phyloP scores from a whole-genome alignment of 2,113 vertebrate species.

The Nansenia antarctica region DNA sequence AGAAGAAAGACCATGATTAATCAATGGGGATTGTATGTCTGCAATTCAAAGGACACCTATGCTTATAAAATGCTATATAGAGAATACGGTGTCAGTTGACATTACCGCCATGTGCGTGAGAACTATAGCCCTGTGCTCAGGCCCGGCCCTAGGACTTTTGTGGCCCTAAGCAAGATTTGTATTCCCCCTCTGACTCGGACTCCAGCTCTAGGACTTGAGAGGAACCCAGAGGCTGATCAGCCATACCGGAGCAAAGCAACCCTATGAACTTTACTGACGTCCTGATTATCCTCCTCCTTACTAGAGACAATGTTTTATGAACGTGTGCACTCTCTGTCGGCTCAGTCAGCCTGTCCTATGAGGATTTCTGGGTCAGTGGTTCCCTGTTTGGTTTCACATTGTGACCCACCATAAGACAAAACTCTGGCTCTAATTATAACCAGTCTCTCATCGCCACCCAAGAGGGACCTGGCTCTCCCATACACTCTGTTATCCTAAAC shows the following conservation, averaged over 20 bases:
- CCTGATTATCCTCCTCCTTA: too few species aligned
- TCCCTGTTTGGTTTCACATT: constrained; percentile 47
- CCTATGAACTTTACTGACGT: too few species aligned
- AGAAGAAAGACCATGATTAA: constrained; percentile 23
- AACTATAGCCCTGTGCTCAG: constrained; percentile 30
- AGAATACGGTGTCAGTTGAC: constrained; percentile 53
- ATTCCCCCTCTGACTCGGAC: constrained; percentile 24
- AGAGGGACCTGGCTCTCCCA: too few species aligned
- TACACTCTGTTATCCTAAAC: too few species aligned
- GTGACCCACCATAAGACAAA: constrained; percentile 45
- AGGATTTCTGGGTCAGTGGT: constrained; percentile 33
- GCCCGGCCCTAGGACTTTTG: constrained; percentile 17
- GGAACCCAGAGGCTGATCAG: not conserved
- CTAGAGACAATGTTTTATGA: not conserved
- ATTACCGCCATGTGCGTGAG: too few species aligned
- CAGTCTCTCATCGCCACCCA: too few species aligned
- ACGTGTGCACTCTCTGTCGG: not conserved
- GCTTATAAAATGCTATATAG: constrained; percentile 40
- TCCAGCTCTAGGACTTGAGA: not conserved
- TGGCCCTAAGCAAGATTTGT: constrained; percentile 23
- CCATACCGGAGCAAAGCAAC: not conserved
- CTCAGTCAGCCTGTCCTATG: not conserved
- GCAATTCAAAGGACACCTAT: constrained; percentile 17
- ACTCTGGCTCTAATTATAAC: constrained; percentile 18
- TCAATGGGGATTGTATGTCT: constrained; percentile 21